Conservation (phyloP, 2,888 invertebrate genomes). For the Oscheius sp. region DNA sequence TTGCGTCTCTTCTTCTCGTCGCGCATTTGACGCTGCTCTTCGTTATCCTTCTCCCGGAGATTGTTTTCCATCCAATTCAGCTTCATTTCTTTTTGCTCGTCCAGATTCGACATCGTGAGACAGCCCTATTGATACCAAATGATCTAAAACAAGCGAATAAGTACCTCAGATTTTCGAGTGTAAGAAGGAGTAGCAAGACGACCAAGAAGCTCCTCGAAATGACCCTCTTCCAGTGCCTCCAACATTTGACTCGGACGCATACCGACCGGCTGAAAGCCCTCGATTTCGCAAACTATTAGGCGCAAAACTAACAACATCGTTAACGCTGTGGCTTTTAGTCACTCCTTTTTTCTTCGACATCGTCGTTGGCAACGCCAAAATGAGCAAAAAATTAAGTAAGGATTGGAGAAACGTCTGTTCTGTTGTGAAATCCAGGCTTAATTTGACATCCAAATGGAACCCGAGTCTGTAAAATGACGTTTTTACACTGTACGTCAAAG, state of each 20-base stretch:
- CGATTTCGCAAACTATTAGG: slow-evolving; percentile 1
- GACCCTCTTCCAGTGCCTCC: slow-evolving; percentile 5
- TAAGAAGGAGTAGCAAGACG: slow-evolving; percentile 16
- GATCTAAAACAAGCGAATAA: not conserved
- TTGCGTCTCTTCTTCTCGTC: not conserved
- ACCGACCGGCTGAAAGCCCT: slow-evolving; percentile 30
- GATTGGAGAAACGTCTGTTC: not conserved
- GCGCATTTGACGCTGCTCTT: slow-evolving; percentile 11
- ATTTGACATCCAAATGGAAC: too few relatives aligned
- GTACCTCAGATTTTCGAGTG: slow-evolving; percentile 13
- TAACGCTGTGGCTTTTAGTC: slow-evolving; percentile 37
- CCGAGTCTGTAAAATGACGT: too few relatives aligned
- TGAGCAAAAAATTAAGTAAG: not conserved
- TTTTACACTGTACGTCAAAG: too few relatives aligned
- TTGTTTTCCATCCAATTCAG: slow-evolving; percentile 19
- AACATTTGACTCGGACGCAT: slow-evolving; percentile 4
- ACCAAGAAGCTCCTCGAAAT: slow-evolving; percentile 18
- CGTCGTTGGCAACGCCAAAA: slow-evolving; percentile 3
- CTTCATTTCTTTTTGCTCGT: slow-evolving; percentile 2
- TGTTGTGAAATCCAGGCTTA: too few relatives aligned
- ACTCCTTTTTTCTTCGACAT: slow-evolving; percentile 26
- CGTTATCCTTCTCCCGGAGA: slow-evolving; percentile 33
- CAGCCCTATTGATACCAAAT: slow-evolving; percentile 15
- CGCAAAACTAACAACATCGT: slow-evolving; percentile 36
- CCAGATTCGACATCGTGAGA: not conserved